Evolutionary conservation across 2,113 vertebrate species (phyloP), one percentile per base, ranked within the genome.

Genomic region (Atrichornis clamosus): DNA sequence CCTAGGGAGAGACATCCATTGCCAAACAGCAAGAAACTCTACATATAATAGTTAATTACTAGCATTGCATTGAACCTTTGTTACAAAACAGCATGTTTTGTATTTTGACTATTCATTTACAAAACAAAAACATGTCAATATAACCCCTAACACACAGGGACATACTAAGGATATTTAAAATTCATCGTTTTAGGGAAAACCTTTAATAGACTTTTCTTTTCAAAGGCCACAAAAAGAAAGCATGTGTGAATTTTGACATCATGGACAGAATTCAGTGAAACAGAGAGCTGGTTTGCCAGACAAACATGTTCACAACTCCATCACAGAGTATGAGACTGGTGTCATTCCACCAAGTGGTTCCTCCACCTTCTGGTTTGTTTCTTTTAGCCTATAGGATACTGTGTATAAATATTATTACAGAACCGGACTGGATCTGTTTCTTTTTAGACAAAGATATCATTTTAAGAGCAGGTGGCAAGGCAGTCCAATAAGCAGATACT

Each of bases 401-500:
- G 75, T 56, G 41, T 28, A 65, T 44, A 56, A 73, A 64, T 35
- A 62, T 59, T 33, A 74, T 32, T n/a, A 89, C 41, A 70, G 78
- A 96, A 83, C 44, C 47, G 41, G 60, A 79, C 47, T 52, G 35
- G 74, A 50, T 44, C 80, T 53, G 77, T 32, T 28, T 56, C 46
- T 55, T 88, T 70, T 80, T 70, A 85, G 75, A 63, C 50, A 63
- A 76, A 89, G 44, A 37, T 3, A 92, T 49, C 70, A 68, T 59
- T 89, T 96, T 79, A 90, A 53, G 68, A 93, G 90, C 42, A 93
- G 55, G 69, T 77, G 42, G 81, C 62, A 91, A 83, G 47, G 80
- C 39, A 88, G 65, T 14, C 47, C 78, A 50, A 3, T n/a, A 53
- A 63, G 33, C 7, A 78, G 92, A 52, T 92, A 77, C 55, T 55